Base-by-base conservation (phyloP, 1,140 invertebrate genomes). In the Drosophila mojavensis region DNA sequence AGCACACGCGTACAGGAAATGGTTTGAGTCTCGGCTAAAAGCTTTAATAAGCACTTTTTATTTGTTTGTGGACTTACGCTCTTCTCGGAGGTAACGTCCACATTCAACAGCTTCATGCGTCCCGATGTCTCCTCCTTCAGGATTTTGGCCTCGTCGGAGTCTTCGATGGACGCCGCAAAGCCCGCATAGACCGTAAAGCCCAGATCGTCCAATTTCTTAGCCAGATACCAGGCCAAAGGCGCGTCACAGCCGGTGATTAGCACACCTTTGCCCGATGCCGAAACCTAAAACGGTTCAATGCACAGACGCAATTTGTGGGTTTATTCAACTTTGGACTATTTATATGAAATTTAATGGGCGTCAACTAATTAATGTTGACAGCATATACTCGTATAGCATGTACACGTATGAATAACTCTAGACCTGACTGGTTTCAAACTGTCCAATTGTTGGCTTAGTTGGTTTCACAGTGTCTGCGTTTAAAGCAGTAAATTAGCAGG, bases 241-340 rank as follows among this genome's bases (percentile, higher is more conserved):
- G 95, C 95, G 92, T 97, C 97, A 93, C 96, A 97, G 56, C 96
- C 97, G n/a, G 97, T 97, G 65, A 98, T 94, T 24, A 97, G 92
- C 4, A 97, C 95, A 6, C 96, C 95, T 93, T 97, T 97, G 51
- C 96, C 96, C 24, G 95, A 94, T 17, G 95, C 94, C 9, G 95
- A 95, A 64, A 97, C 95, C 96, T 97, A 33, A 84, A 30, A 55
- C 4, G 24, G 1, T 24, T 51, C n/a, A 64, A 28, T 7, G n/a
- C 2, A 30, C 2, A 39, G 43, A 1, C 7, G 20, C 20, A 51
- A 20, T 6, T 9, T 5, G 20, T 6, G n/a, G n/a, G 59, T 45
- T 48, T 55, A 68, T 47, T 75, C 26, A 63, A 39, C 43, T 54
- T 30, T 17, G 15, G 15, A 7, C 5, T 5, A 39, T 55, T 60